Evolutionary conservation across 2,888 invertebrate species (phyloP), one percentile per base, ranked within the genome.

Genomic region (Bugulina stolonifera): DNA sequence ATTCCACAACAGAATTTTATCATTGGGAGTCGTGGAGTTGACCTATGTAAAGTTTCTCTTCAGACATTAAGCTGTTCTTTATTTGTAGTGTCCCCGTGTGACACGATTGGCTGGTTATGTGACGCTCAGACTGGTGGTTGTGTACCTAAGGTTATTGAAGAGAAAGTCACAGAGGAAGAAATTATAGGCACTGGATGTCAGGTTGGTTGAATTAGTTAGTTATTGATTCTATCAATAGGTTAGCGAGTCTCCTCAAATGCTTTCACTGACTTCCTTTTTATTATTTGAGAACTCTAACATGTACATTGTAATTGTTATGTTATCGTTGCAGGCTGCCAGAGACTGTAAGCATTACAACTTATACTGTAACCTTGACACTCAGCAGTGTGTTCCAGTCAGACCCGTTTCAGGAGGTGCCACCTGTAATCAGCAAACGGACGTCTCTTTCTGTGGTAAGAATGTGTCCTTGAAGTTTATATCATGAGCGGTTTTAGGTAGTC

Each of bases 311-410:
- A n/a, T n/a, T n/a, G n/a, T n/a, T n/a, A n/a, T n/a, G n/a, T n/a
- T n/a, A n/a, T n/a, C n/a, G n/a, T 29, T 64, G 10, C 27, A 64
- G 64, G 18, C 2, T 27, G 64, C 22, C 10, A 27, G 27, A 34
- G 64, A 64, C 64, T 64, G 64, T n/a, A 32, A 64, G 3, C 64
- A 64, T n/a, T 64, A 64, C 64, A 64, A 64, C 64, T 32, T 64
- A 2, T 64, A 64, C 64, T 64, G 64, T 64, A 64, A 64, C 5
- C 64, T 25, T 5, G 18, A 25, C 5, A 32, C 27, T 29, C 10
- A 27, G 29, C 25, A 27, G 32, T 64, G 64, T 64, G 29, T 64
- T 32, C 64, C 27, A 2, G 5, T 27, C n/a, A 64, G 32, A 64
- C 64, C 64, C 2, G 64, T 43, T 18, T 5, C 10, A 25, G 32